Conservation (phyloP, 2,888 invertebrate species). For the Eristalis tenax region DNA sequence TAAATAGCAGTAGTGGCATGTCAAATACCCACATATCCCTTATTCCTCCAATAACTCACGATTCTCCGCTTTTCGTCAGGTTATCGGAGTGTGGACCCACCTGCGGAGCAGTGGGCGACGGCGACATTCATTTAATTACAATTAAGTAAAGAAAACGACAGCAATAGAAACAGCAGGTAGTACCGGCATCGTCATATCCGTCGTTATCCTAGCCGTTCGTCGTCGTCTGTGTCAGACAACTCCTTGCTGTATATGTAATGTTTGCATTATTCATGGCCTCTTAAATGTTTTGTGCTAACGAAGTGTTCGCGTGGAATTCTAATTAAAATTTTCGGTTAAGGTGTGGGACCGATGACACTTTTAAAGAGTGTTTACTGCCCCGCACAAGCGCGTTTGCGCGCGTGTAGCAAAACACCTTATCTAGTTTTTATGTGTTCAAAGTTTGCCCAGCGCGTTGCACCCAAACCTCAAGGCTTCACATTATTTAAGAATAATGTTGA, state of each 20-base stretch:
- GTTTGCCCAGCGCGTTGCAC: background rate
- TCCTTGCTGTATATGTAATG: constrained; percentile 37
- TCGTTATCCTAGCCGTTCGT: background rate
- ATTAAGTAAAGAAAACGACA: constrained; percentile 25
- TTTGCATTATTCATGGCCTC: constrained; percentile 66
- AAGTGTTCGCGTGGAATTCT: constrained; percentile 68
- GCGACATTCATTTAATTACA: constrained; percentile 54
- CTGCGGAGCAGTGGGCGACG: constrained; percentile 25
- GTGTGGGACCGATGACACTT: constrained; percentile 52
- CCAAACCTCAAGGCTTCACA: background rate
- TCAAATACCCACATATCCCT: background rate
- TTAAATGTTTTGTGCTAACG: constrained; percentile 55
- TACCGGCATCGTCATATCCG: background rate
- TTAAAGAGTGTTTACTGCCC: constrained; percentile 51
- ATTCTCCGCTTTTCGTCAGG: constrained; percentile 39
- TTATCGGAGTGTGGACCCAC: constrained; percentile 53
- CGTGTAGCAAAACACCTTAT: background rate
- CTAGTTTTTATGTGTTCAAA: background rate
- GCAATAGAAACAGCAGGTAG: background rate
- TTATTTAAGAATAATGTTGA: constrained; percentile 39
- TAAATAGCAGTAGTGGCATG: background rate
- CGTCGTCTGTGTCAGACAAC: constrained; percentile 8
- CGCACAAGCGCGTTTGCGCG: constrained; percentile 7
- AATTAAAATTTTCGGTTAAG: constrained; percentile 55
- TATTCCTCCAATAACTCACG: constrained; percentile 32